Evolutionary conservation across 2,888 invertebrate genomes (phyloP).

Genomic region (Halocaridina rubra): DNA sequence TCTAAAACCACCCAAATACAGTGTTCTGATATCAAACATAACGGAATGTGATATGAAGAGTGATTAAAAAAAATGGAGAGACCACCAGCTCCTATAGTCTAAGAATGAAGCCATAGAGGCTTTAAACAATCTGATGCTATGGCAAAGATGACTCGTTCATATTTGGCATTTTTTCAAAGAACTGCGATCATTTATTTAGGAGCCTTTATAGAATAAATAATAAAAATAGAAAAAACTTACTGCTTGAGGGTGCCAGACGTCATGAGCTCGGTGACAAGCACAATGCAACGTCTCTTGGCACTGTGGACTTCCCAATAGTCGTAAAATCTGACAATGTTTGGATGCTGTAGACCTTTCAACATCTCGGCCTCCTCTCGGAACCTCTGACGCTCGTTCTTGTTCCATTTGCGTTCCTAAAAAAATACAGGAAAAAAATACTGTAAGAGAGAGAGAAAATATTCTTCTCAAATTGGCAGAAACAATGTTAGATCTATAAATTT

Average conservation of each 20-base stretch:
- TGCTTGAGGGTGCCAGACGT: slow-evolving; percentile 98
- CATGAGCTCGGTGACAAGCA: slow-evolving; percentile 99
- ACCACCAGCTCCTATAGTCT: too few relatives aligned
- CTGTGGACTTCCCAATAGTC: slow-evolving; percentile 98
- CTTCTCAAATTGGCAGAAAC: too few relatives aligned
- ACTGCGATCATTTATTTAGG: too few relatives aligned
- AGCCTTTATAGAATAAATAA: too few relatives aligned
- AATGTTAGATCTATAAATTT: too few relatives aligned
- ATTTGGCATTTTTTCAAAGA: too few relatives aligned
- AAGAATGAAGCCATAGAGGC: too few relatives aligned
- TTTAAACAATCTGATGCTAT: too few relatives aligned
- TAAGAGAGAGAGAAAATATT: neutral
- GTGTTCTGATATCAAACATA: too few relatives aligned
- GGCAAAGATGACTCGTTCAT: too few relatives aligned
- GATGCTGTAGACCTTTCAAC: slow-evolving; percentile 98
- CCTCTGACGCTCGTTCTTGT: slow-evolving; percentile 91
- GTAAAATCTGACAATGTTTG: slow-evolving; percentile 97
- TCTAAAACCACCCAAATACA: too few relatives aligned
- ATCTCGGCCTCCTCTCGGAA: slow-evolving; percentile 98
- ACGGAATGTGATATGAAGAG: neutral
- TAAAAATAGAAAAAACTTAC: too few relatives aligned
- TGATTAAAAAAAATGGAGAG: neutral
- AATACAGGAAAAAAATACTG: neutral
- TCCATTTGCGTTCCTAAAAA: slow-evolving; percentile 92
- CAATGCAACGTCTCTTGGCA: slow-evolving; percentile 95